Base-by-base conservation (phyloP, 2,888 invertebrate species). In the Diaphora mendica region DNA sequence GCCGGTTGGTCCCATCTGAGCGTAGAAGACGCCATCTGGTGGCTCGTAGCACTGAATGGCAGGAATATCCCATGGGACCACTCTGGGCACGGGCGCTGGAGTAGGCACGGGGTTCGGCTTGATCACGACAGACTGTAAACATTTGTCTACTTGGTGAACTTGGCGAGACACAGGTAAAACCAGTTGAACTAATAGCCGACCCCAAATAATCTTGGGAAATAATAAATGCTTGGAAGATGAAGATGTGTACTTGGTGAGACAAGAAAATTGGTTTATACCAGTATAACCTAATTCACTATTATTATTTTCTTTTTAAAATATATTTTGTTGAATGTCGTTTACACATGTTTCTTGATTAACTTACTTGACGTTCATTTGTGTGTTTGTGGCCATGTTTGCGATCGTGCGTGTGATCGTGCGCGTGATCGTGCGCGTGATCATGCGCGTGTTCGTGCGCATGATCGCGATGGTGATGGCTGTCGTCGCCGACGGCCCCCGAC, bases 1-100 rank as follows among this genome's bases (percentile, higher is more conserved):
- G 3, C 99, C 99, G 8, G 98, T 98, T 30, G 99, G 99, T 11
- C 99, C 99, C 97, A 99, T 98, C 93, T 99, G 99, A 2, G 98
- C 98, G 92, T 98, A 98, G 92, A 98, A 98, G 5, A 98, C 98
- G 23, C 98, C 98, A 89, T 99, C 98, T 64, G 98, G 98, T 0
- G 99, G 99, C 91, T 99, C 98, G 89, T 98, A 93, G 91, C 99
- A 99, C 90, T 98, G 97, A 82, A 99, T 98, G 23, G 98, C 97
- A 11, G 99, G 99, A 87, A 99, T 98, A 74, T 97, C 97, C 99
- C 99, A 99, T 1, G 96, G 92, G 0, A 95, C 96, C 0, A 97
- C 96, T 76, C 96, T 96, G 0, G 96, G 91, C 0, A 96, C 96
- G 0, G 97, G 96, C 77, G 96, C 96, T 4, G 98, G 97, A 0